Percentiles rank a stretch among this genome's conserved stretches.
Evolutionary conservation across 2,113 vertebrate genomes (phyloP).

Genomic region (Eurystomus gularis): DNA sequence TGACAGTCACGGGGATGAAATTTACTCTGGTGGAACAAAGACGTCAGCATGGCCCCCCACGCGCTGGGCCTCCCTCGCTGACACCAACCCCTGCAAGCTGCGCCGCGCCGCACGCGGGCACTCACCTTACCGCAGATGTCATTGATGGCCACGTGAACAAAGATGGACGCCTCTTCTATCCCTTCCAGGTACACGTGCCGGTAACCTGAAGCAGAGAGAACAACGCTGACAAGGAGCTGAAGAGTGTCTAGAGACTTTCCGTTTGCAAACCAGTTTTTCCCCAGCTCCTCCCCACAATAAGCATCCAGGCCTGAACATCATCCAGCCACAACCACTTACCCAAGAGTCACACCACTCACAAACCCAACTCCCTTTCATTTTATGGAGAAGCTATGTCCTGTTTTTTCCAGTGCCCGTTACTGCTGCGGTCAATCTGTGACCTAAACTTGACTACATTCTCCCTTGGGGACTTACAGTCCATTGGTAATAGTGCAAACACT

Average conservation of each 20-base stretch:
- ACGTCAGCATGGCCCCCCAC: background rate
- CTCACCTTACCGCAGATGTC: constrained; percentile 99
- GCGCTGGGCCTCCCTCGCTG: background rate
- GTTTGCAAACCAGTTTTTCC: background rate
- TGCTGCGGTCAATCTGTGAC: background rate
- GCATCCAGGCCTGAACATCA: background rate
- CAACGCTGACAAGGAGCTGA: background rate
- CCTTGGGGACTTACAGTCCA: background rate
- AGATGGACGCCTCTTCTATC: constrained; percentile 97
- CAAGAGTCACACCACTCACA: background rate
- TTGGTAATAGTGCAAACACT: background rate
- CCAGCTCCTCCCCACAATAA: background rate
- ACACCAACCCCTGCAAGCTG: too few species aligned
- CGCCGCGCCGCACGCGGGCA: background rate
- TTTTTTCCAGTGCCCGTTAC: background rate
- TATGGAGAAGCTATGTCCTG: background rate
- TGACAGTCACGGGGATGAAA: background rate
- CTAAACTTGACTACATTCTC: background rate
- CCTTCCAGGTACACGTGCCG: constrained; percentile 97
- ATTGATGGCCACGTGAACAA: constrained; percentile 92
- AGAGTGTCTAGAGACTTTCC: background rate
- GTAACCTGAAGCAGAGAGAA: constrained; percentile 80
- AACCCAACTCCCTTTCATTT: background rate
- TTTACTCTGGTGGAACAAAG: background rate
- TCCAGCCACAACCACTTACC: background rate